phyloP scores from a whole-genome alignment of 2,888 invertebrate species.

The Tryphoninae sp. region DNA sequence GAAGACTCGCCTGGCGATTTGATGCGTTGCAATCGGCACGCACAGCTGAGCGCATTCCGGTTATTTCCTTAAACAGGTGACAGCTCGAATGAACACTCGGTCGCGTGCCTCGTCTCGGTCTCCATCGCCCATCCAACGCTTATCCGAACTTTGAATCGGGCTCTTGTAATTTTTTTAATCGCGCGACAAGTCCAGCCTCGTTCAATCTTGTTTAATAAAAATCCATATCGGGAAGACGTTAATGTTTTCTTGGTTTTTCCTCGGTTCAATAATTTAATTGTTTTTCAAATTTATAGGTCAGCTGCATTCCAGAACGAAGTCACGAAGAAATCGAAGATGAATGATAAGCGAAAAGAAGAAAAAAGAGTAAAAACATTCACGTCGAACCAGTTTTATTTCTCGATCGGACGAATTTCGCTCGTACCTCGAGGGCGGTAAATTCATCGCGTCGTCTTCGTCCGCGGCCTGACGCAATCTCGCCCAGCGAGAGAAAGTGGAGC shows the following conservation, averaged over 20 bases:
- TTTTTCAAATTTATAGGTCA: too few relatives aligned
- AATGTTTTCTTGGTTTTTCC: neutral
- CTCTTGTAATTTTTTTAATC: slow-evolving; percentile 18
- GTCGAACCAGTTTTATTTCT: slow-evolving; percentile 36
- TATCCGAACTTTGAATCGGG: slow-evolving; percentile 43
- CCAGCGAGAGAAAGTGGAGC: slow-evolving; percentile 57
- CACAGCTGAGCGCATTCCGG: slow-evolving; percentile 40
- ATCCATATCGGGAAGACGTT: neutral
- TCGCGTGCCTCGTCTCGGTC: slow-evolving; percentile 28
- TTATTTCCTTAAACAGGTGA: slow-evolving; percentile 50
- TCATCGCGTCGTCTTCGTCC: slow-evolving; percentile 39
- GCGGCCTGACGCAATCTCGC: slow-evolving; percentile 47
- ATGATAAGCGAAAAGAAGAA: neutral
- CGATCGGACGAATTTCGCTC: slow-evolving; percentile 7
- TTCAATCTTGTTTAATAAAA: slow-evolving; percentile 1
- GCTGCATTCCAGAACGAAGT: neutral
- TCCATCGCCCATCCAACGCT: slow-evolving; percentile 17
- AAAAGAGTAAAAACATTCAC: neutral
- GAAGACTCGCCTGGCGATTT: slow-evolving; percentile 20
- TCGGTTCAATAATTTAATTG: too few relatives aligned
- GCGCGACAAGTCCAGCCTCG: neutral
- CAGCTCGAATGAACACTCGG: slow-evolving; percentile 20
- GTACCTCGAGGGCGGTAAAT: slow-evolving; percentile 51
- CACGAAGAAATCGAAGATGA: neutral
- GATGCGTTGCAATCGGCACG: slow-evolving; percentile 41